phyloP scores from a whole-genome alignment of 2,888 invertebrate genomes.

The Latrodectus hesperus region DNA sequence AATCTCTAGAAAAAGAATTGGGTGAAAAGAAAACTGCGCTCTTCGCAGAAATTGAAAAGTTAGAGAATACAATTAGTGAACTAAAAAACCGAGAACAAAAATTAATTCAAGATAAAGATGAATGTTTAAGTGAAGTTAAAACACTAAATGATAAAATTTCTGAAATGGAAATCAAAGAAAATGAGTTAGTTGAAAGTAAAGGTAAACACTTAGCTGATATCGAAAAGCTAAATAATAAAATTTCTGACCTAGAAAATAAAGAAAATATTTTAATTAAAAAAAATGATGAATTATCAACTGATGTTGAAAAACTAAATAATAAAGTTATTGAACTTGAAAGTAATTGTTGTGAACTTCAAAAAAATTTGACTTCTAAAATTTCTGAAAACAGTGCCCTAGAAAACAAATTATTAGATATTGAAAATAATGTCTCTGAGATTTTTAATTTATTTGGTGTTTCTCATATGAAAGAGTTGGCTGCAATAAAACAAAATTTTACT shows the following conservation, averaged over 20 bases:
- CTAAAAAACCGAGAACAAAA: neutral
- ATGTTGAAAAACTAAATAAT: neutral
- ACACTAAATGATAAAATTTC: slow-evolving; percentile 4
- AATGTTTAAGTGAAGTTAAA: slow-evolving; percentile 12
- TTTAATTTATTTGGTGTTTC: slow-evolving; percentile 7
- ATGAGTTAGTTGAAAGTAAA: neutral
- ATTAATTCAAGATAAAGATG: neutral
- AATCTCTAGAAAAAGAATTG: slow-evolving; percentile 74
- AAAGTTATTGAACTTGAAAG: slow-evolving; percentile 4
- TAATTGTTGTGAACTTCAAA: neutral
- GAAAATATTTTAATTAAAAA: neutral
- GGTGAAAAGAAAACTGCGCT: slow-evolving; percentile 73
- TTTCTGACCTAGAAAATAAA: slow-evolving; percentile 4
- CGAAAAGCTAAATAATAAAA: neutral
- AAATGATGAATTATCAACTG: slow-evolving; percentile 1
- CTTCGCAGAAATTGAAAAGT: slow-evolving; percentile 74
- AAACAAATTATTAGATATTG: slow-evolving; percentile 6
- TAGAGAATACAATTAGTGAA: neutral
- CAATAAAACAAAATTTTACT: slow-evolving; percentile 46
- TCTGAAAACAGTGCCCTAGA: slow-evolving; percentile 13
- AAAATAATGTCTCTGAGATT: slow-evolving; percentile 15
- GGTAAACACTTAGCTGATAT: neutral
- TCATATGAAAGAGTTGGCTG: slow-evolving; percentile 20
- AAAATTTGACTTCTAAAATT: slow-evolving; percentile 21
- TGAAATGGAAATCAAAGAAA: neutral